Evolutionary conservation across 2,888 invertebrate species (phyloP), one percentile per base, ranked within the genome.

Genomic region (Pomacea canaliculata): DNA sequence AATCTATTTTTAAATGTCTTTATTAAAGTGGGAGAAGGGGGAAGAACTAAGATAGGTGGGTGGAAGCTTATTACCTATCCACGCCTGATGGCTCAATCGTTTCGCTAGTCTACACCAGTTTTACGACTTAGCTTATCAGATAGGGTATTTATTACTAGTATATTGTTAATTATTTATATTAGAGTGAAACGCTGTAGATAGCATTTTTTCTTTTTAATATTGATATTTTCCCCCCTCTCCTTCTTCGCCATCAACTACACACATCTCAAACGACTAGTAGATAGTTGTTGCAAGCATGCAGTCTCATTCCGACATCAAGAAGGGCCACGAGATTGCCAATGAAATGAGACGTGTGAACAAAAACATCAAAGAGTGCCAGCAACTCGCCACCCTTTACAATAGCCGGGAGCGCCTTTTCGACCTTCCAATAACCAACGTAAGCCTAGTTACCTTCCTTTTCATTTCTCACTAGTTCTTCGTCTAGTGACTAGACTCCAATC

Each of bases 331-430:
- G 89, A 94, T 94, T 68, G 95, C 96, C 0, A 93, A 95, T 82
- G 96, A 97, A 80, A 94, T 95, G 69, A 94, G 94, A 82, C 94
- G 95, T 83, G 93, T 95, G 0, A 95, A 94, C 94, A 96, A 95
- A 82, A 91, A 93, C 51, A 94, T 97, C 92, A 94, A 93, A 81
- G 96, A 96, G 19, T 92, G 94, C 0, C 94, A 95, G 86, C 94
- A 94, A 74, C 92, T 93, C 84, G 94, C 95, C 0, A 91, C 93
- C 13, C 89, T 94, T 0, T 92, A 97, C 68, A 95, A 96, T 89
- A 93, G 94, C 86, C 92, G 97, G 1, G 97, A 97, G 90, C 93
- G 94, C 83, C 91, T 97, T 49, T 96, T 97, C 85, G 93, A 93
- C 0, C 92, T 94, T 85, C 94, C 94, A 0, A 93, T 95, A 0